Evolutionary conservation across 1,140 invertebrate species (phyloP).

Genomic region (Lepidurus arcticus): DNA sequence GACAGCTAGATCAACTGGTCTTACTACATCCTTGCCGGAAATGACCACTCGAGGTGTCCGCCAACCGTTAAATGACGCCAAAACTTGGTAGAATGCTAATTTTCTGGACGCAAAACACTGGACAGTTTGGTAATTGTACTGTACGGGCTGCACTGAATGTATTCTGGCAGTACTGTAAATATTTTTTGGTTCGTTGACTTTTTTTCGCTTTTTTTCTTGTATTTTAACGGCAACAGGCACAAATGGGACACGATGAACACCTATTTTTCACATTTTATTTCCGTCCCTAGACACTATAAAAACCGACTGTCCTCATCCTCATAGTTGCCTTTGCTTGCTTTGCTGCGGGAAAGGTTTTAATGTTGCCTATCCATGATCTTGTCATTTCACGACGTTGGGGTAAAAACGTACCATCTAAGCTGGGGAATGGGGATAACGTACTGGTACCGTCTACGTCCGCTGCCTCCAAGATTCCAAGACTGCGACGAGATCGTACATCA

Average conservation of each 20-base stretch:
- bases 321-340: neutral
- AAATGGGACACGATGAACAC: neutral
- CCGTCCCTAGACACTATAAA: neutral
- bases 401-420: too few relatives aligned
- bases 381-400: neutral
- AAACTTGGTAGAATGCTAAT: neutral
- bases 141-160: too few relatives aligned
- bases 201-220: neutral
- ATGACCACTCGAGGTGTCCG: neutral
- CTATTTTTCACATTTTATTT: conserved; percentile 12
- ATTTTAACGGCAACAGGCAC: neutral
- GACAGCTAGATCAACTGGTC: neutral
- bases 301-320: neutral
- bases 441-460: too few relatives aligned
- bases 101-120: neutral
- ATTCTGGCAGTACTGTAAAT: too few relatives aligned
- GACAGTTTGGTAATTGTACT: too few relatives aligned
- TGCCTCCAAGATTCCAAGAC: too few relatives aligned
- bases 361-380: neutral
- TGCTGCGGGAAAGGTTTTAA: neutral
- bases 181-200: neutral
- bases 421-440: too few relatives aligned
- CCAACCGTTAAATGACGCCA: neutral
- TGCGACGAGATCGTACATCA: neutral
- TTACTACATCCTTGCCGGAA: neutral